Percentiles rank a stretch among this genome's conserved stretches.
Evolutionary conservation across 2,888 invertebrate genomes (phyloP).

Genomic region (Rhopalosiphum nymphaeae): DNA sequence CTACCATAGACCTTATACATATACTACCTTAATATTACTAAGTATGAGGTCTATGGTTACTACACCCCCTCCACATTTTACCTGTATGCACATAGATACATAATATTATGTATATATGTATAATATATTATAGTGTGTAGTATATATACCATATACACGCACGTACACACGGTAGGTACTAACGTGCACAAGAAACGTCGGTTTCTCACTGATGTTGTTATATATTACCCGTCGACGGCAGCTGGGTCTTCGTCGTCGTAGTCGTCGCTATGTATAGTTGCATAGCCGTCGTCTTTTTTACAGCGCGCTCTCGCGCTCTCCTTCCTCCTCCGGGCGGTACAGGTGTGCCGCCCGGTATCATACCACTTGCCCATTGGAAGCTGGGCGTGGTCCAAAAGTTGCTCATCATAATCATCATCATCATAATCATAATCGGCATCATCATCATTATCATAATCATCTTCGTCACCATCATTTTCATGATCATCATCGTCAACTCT

Average conservation of each 20-base stretch:
- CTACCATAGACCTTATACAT: background rate
- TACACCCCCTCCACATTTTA: slow-evolving; percentile 24
- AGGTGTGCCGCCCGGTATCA: slow-evolving; percentile 58
- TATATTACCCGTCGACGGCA: slow-evolving; percentile 21
- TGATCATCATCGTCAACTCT: background rate
- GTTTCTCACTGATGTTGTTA: slow-evolving; percentile 46
- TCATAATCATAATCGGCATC: background rate
- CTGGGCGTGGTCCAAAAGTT: slow-evolving; percentile 65
- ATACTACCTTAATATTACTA: background rate
- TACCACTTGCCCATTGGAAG: slow-evolving; percentile 63
- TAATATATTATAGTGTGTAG: background rate
- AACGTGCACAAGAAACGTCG: background rate
- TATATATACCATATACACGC: background rate
- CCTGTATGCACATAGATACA: background rate
- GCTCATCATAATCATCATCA: slow-evolving; percentile 59
- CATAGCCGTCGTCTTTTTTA: background rate
- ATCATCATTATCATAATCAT: slow-evolving; percentile 12
- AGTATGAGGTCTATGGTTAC: slow-evolving; percentile 5
- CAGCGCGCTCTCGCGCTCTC: slow-evolving; percentile 38
- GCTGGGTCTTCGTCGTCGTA: background rate
- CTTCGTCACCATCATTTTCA: slow-evolving; percentile 18
- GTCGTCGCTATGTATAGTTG: background rate
- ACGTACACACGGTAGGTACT: background rate
- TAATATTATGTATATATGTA: background rate
- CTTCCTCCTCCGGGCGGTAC: slow-evolving; percentile 64